Evolutionary conservation across 2,113 vertebrate genomes (phyloP).

Genomic region (Marcusenius ussheri): DNA sequence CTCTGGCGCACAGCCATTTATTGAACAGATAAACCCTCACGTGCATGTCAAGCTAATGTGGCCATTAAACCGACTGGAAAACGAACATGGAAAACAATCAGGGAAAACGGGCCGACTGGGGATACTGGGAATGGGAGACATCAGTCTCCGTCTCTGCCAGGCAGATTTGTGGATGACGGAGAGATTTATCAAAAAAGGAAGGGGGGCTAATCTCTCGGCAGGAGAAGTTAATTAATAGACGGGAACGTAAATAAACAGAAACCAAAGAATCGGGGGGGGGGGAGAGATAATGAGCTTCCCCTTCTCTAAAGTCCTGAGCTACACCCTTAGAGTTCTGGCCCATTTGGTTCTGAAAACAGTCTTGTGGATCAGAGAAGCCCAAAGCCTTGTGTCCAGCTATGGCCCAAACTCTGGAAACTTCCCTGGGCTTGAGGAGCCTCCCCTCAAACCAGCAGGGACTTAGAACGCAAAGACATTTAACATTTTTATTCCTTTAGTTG

Average conservation of each 20-base stretch:
- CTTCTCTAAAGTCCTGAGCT: neutral
- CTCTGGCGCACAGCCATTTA: neutral
- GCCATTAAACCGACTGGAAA: neutral
- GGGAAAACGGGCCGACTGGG: neutral
- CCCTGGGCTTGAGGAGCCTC: neutral
- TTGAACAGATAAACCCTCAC: neutral
- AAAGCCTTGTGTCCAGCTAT: neutral
- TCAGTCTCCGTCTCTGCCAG: neutral
- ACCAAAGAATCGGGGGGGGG: constrained; percentile 26
- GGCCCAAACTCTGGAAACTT: neutral
- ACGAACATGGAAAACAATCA: neutral
- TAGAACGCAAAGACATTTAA: neutral
- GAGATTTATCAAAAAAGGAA: neutral
- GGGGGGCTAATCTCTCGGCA: neutral
- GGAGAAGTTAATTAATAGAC: constrained; percentile 43
- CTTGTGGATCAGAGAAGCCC: neutral
- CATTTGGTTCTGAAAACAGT: neutral
- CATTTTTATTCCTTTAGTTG: neutral
- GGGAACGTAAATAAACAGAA: constrained; percentile 42
- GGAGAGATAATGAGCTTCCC: neutral
- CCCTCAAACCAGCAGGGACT: neutral
- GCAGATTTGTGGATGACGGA: neutral
- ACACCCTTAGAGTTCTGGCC: neutral
- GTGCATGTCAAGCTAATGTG: neutral
- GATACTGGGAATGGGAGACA: neutral